phyloP scores from a whole-genome alignment of 2,797 vertebrate genomes.

The Cichlasoma orientale region DNA sequence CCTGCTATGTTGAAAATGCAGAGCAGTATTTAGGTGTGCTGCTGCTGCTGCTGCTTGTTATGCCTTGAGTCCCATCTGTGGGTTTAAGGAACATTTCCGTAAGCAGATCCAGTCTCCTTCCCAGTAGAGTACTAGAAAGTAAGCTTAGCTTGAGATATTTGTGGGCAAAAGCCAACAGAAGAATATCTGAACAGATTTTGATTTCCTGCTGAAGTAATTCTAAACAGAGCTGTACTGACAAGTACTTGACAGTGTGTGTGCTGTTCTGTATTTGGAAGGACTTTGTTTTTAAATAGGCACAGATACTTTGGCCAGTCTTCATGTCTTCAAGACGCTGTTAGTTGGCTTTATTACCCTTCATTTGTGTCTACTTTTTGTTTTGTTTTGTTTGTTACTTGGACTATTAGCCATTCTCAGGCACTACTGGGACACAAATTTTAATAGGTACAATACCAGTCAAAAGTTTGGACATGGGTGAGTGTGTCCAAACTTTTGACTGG shows the following conservation, averaged over 20 bases:
- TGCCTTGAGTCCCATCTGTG: background rate
- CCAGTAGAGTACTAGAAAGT: background rate
- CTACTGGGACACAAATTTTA: background rate
- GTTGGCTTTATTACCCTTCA: background rate
- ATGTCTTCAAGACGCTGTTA: background rate
- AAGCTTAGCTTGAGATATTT: slow-evolving; percentile 1
- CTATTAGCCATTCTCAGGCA: background rate
- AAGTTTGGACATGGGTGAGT: too few species aligned
- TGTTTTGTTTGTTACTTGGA: background rate
- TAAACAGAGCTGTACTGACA: background rate
- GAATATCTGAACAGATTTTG: background rate
- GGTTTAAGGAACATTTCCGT: background rate
- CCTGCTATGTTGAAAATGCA: slow-evolving; percentile 24
- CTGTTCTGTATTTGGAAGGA: background rate
- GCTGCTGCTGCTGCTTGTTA: slow-evolving; percentile 9
- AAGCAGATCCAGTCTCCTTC: background rate
- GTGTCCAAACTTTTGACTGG: too few species aligned
- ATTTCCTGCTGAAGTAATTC: background rate
- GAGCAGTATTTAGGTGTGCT: slow-evolving; percentile 4
- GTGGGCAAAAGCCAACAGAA: background rate
- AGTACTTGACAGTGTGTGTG: background rate
- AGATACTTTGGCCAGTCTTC: background rate
- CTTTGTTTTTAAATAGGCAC: background rate
- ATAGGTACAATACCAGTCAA: background rate
- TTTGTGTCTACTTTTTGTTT: background rate